Evolutionary conservation across 2,888 invertebrate species (phyloP).

Genomic region (Campoplex nolae): DNA sequence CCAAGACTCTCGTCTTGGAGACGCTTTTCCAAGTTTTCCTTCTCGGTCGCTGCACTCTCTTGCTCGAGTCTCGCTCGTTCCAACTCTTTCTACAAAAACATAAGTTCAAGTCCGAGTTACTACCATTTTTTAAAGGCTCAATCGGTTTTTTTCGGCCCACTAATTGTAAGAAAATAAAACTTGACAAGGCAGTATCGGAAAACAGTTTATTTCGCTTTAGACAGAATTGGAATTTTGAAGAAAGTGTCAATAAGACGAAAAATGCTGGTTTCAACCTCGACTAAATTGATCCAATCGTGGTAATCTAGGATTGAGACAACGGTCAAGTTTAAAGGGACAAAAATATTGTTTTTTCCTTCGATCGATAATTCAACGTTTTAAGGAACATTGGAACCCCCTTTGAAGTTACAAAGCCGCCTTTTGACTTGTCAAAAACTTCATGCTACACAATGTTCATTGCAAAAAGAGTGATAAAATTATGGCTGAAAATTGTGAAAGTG

Average conservation of each 20-base stretch:
- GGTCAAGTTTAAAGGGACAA: no score
- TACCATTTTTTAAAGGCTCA: not conserved
- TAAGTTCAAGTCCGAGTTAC: not conserved
- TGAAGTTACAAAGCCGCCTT: no score
- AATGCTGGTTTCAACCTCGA: not conserved
- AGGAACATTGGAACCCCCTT: no score
- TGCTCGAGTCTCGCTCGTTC: slow-evolving; percentile 94
- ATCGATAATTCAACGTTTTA: no score
- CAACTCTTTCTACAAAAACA: slow-evolving; percentile 86
- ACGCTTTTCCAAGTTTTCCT: slow-evolving; percentile 92
- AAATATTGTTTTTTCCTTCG: no score
- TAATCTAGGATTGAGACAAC: not conserved
- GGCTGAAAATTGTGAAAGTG: not conserved
- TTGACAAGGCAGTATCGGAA: no score
- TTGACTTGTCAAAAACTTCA: no score
- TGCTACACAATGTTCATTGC: no score
- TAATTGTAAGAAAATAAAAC: no score
- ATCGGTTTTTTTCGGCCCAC: not conserved
- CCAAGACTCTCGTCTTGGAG: slow-evolving; percentile 90
- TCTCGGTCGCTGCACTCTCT: slow-evolving; percentile 93
- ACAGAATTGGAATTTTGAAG: not conserved
- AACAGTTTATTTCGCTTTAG: not conserved
- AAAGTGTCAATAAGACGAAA: not conserved
- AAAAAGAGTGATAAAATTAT: no score
- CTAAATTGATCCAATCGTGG: not conserved